Evolutionary conservation across 2,888 invertebrate species (phyloP).

Genomic region (Tanaodytes sp.): DNA sequence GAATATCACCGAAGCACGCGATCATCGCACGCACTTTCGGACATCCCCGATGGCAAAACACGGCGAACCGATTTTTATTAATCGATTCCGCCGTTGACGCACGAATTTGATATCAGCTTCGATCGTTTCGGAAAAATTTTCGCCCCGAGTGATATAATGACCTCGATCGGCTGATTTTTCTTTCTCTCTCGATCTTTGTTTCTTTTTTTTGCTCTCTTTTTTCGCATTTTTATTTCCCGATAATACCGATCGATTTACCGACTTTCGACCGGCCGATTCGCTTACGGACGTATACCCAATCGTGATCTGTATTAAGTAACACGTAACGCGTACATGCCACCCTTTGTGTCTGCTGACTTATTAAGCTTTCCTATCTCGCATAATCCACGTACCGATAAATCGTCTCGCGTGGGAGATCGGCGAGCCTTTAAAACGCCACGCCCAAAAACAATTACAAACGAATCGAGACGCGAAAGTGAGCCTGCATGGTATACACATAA

Average conservation of each 20-base stretch:
- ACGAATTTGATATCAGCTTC: too few species aligned
- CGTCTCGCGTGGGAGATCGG: slow-evolving; percentile 67
- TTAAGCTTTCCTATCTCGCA: slow-evolving; percentile 51
- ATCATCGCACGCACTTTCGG: slow-evolving; percentile 57
- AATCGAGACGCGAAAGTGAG: slow-evolving; percentile 30
- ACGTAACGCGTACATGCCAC: slow-evolving; percentile 48
- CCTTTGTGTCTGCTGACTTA: slow-evolving; percentile 50
- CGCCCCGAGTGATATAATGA: too few species aligned
- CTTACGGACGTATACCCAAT: not conserved
- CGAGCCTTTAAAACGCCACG: slow-evolving; percentile 58
- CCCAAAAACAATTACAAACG: slow-evolving; percentile 66
- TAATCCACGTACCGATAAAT: slow-evolving; percentile 55
- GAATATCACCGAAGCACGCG: slow-evolving; percentile 67
- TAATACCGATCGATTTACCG: too few species aligned
- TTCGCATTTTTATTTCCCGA: too few species aligned
- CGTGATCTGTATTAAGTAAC: slow-evolving; percentile 11
- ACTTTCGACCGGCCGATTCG: not conserved
- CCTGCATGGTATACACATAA: too few species aligned
- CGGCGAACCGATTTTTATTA: too few species aligned
- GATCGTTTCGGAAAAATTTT: too few species aligned
- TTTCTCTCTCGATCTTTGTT: too few species aligned
- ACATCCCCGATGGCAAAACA: too few species aligned
- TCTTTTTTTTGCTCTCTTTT: too few species aligned
- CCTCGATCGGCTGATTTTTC: too few species aligned
- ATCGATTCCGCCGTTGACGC: too few species aligned